Conservation (phyloP, 2,888 invertebrate species). For the Allacma fusca region DNA sequence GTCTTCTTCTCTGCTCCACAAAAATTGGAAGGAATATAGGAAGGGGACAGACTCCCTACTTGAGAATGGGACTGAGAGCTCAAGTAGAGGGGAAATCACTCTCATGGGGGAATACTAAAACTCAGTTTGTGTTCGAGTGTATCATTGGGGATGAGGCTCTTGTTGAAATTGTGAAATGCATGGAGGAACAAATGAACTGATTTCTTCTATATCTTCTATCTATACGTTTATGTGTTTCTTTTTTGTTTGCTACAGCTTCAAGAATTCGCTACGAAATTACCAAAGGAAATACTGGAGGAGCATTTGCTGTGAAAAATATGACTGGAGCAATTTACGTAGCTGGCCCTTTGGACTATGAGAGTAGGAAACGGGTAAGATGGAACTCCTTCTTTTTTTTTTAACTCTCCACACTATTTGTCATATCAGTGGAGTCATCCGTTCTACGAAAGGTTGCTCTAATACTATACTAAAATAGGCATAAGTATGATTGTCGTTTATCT, state of each 20-base stretch:
- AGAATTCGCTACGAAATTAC: conserved; percentile 99
- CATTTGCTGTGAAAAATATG: conserved; percentile 97
- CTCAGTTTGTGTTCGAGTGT: too few relatives aligned
- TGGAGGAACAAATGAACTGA: conserved; percentile 15
- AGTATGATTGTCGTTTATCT: too few relatives aligned
- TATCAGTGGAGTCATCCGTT: too few relatives aligned
- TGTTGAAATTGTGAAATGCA: background rate
- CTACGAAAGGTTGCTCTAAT: too few relatives aligned
- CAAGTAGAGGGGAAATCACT: conserved; percentile 32
- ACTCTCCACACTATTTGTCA: too few relatives aligned
- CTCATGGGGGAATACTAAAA: conserved; percentile 5
- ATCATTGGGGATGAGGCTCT: too few relatives aligned
- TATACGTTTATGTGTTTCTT: conserved; percentile 26
- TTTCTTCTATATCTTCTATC: background rate
- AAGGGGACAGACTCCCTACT: background rate
- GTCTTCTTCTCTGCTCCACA: too few relatives aligned
- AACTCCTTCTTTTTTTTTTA: background rate
- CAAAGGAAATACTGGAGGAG: conserved; percentile 98
- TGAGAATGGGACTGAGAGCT: conserved; percentile 2
- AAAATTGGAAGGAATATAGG: background rate
- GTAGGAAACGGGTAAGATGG: conserved; percentile 87
- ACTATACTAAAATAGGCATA: too few relatives aligned
- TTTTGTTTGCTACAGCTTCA: conserved; percentile 76
- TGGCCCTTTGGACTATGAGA: conserved; percentile 95
- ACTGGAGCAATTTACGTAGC: conserved; percentile 98